Evolutionary conservation across 2,888 invertebrate genomes (phyloP), one percentile per base, ranked within the genome.

Genomic region (Deilephila elpenor): DNA sequence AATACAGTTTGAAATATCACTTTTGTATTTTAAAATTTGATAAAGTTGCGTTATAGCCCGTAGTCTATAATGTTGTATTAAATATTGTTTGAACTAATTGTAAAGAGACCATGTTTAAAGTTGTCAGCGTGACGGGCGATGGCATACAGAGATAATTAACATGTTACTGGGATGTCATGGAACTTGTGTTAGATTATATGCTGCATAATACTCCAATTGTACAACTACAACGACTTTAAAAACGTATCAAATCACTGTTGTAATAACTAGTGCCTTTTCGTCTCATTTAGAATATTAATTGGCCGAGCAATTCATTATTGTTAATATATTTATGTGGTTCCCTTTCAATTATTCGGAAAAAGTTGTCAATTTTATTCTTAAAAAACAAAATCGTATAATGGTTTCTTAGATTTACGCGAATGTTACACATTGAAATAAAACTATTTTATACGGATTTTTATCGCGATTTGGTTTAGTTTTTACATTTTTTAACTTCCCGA

Each of bases 201-300:
- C 34, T 72, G 17, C 62, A 70, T 70, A 53, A 70, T 51, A 71
- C 19, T 72, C 64, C 3, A 62, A 56, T 75, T 71, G 75, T 70
- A 62, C 74, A 64, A 75, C 25, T 61, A 89, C 90, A 89, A 89
- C 89, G 88, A 89, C 78, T 83, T 82, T 83, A 61, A 78, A 84
- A 84, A 86, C 84, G 83, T 88, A 87, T 87, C 84, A 88, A 83
- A 83, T 78, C 80, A 67, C 44, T 83, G 84, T 87, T 84, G 83
- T 86, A 85, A 86, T 81, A 78, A 86, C 86, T 90, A 91, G 92
- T 92, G 91, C 92, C 92, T 91, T 92, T 84, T 85, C 82, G 83
- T 86, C 84, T 85, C 86, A 84, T 84, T 86, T 86, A 87, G 84
- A 80, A 82, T 80, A 80, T 84, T 80, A 76, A 80, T 83, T 83